phyloP scores from a whole-genome alignment of 2,113 vertebrate species.

The Apaloderma vittatum region DNA sequence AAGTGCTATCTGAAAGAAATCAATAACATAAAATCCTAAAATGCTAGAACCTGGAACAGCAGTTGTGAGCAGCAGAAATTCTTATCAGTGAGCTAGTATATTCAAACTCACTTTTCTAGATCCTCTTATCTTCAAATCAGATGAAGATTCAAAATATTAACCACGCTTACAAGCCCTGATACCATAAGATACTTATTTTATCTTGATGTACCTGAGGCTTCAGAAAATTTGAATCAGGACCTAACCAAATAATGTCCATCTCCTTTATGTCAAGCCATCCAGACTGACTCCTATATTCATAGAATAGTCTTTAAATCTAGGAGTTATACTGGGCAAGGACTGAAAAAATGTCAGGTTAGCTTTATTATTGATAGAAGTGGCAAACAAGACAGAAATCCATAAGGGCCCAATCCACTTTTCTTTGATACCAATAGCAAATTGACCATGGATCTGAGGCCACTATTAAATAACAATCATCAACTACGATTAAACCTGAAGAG shows the following conservation, averaged over 20 bases:
- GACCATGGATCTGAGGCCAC: neutral
- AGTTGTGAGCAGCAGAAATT: neutral
- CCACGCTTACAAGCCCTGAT: neutral
- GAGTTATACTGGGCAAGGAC: neutral
- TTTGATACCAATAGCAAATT: neutral
- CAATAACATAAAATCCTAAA: neutral
- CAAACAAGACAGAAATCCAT: neutral
- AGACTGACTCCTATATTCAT: neutral
- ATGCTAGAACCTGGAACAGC: neutral
- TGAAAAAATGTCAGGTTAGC: neutral
- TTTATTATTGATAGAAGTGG: neutral
- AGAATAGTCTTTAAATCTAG: neutral
- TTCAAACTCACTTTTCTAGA: neutral
- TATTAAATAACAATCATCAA: neutral
- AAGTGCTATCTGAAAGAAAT: neutral
- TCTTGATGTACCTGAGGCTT: neutral
- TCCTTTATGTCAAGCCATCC: neutral
- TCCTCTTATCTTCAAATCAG: neutral
- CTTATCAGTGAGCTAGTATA: neutral
- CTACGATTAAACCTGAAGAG: neutral
- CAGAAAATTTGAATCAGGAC: neutral
- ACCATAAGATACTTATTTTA: neutral
- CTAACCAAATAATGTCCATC: neutral
- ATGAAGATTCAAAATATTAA: neutral
- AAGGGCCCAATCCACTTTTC: neutral